These are phyloP conservation scores for Tyrannus savana DNA, from an alignment of 2,113 vertebrate species.

Conservation along the genomic window DNA sequence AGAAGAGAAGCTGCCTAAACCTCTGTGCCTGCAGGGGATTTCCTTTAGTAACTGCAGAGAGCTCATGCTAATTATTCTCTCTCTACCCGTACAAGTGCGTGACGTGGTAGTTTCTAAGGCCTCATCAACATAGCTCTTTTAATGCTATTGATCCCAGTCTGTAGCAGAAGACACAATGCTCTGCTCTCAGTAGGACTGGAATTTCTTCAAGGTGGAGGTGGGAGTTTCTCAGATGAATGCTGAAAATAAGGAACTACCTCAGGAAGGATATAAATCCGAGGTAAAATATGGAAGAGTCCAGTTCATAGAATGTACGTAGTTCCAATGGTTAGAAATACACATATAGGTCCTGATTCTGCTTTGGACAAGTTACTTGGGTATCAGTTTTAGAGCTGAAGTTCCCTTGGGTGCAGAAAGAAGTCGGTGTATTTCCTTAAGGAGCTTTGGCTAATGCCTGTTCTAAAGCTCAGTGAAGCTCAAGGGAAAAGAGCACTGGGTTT, in stretches of 20 bases:
- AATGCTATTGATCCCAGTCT: constrained; percentile 6
- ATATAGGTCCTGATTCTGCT: not conserved
- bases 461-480: not conserved
- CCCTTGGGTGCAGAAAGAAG: not conserved
- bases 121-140: not conserved
- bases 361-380: not conserved
- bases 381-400: not conserved
- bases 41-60: constrained; percentile 45
- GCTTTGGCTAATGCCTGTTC: not conserved
- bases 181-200: not conserved
- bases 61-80: constrained; percentile 34
- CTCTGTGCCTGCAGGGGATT: constrained; percentile 43
- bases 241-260: not conserved
- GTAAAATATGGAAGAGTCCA: not conserved
- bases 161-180: not conserved
- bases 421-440: not conserved
- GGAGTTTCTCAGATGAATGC: not conserved
- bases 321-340: not conserved
- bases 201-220: not conserved
- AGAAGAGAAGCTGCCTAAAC: constrained; percentile 54
- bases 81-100: not conserved
- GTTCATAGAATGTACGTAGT: not conserved
- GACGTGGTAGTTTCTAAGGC: constrained; percentile 20
- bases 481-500: not conserved
- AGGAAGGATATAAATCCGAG: not conserved